Evolutionary conservation across 2,797 vertebrate species (phyloP), one percentile per base, ranked within the genome.

Genomic region (Tamandua tetradactyla): DNA sequence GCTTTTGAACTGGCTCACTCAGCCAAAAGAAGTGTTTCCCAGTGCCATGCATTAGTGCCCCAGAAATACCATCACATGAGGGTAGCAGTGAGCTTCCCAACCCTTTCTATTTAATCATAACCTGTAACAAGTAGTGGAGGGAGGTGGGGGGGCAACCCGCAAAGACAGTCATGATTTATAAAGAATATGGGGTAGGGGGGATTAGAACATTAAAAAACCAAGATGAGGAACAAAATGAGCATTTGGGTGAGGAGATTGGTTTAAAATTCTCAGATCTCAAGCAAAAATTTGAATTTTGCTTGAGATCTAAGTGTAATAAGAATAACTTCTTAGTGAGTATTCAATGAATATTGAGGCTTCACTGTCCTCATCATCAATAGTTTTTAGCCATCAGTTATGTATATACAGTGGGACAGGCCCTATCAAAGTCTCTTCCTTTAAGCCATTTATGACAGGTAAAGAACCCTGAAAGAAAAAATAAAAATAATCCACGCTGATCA

Each of bases 1-100:
- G 97, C 97, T 97, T 97, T 96, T 97, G 94, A 96, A 97, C 96
- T 96, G 94, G 94, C 37, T 96, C 87, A 69, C 76, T 66, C 88
- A 96, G 96, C 96, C 97, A 97, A 95, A 85, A 95, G 90, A 92
- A 72, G 75, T 59, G 88, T 89, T 93, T 93, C 27, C 10, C 32
- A 64, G 88, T 59, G 83, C 94, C 92, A 61, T 61, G 87, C 44
- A 7, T 92, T 91, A 42, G 27, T 92, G 66, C 92, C 85, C 83
- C 44, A 68, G 76, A 94, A 96, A 96, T 94, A 64, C 86, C 92
- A 89, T 93, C 62, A 47, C 96, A 91, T 37, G 37, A 95, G 61
- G 86, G 68, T 72, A 94, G 72, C 49, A 49, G 30, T 84, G 79
- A 91, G 20, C 80, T 84, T 62, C 30, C 82, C 76, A 94, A 42